Evolutionary conservation across 2,888 invertebrate species (phyloP).

Genomic region (Mythimna ferrago): DNA sequence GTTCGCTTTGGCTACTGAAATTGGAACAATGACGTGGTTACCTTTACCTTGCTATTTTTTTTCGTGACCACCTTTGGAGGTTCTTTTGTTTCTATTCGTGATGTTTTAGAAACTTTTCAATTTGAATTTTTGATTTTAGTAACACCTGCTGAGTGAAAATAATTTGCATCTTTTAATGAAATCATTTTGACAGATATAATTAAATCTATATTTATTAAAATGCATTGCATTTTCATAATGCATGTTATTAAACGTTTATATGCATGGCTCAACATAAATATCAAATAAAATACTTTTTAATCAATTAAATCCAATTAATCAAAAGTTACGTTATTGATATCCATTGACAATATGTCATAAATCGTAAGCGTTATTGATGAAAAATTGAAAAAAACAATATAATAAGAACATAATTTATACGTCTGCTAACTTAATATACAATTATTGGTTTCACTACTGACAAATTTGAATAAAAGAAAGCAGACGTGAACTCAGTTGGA

Average conservation of each 20-base stretch:
- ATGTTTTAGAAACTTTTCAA: conserved; percentile 2
- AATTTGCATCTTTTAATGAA: conserved; percentile 4
- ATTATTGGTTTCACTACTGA: conserved; percentile 75
- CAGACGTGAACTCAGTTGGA: conserved; percentile 65
- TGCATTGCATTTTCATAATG: conserved; percentile 26
- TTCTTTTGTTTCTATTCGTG: conserved; percentile 1
- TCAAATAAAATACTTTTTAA: conserved; percentile 17
- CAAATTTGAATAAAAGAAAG: conserved; percentile 81
- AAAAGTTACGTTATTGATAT: conserved; percentile 37
- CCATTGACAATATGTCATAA: conserved; percentile 42
- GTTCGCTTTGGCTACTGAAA: conserved; percentile 38
- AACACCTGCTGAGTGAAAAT: conserved; percentile 3
- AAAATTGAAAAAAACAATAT: conserved; percentile 44
- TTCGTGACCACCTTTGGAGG: neutral
- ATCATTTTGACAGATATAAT: conserved; percentile 8
- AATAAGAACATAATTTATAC: conserved; percentile 68
- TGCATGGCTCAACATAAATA: conserved; percentile 9
- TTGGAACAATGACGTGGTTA: conserved; percentile 27
- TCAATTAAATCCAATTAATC: conserved; percentile 30
- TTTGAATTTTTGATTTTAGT: neutral
- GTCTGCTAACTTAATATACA: conserved; percentile 71
- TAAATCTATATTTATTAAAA: neutral
- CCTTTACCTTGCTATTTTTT: conserved; percentile 17
- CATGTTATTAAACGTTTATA: conserved; percentile 6
- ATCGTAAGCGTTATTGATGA: conserved; percentile 46